Evolutionary conservation across 2,113 vertebrate species (phyloP).

Genomic region (Onychostruthus taczanowskii): DNA sequence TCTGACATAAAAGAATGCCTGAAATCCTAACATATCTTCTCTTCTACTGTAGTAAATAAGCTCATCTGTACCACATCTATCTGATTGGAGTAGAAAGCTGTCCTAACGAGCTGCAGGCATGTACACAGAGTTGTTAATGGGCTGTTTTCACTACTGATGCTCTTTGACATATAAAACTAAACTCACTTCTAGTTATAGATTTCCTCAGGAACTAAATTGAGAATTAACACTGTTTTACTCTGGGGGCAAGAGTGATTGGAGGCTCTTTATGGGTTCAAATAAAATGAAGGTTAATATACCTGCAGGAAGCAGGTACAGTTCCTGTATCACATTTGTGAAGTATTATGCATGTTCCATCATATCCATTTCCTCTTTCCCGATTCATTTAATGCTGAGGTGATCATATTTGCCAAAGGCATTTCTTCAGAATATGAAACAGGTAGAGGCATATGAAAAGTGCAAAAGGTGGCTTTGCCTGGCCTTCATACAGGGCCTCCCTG

Average conservation of each 20-base stretch:
- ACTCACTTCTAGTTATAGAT: neutral
- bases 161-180: neutral
- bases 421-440: neutral
- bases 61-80: neutral
- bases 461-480: neutral
- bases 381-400: neutral
- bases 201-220: neutral
- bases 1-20: neutral
- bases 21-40: neutral
- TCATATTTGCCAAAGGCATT: neutral
- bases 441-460: neutral
- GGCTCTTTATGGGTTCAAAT: neutral
- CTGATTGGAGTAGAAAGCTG: neutral
- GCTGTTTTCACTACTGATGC: neutral
- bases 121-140: neutral
- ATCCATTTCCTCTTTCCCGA: neutral
- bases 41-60: neutral
- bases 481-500: fast-evolving
- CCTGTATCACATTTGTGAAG: neutral
- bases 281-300: neutral
- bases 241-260: neutral
- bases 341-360: neutral
- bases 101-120: slow-evolving; percentile 7
- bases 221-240: neutral
- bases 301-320: neutral